Percentiles rank a stretch among this genome's conserved stretches.
Conservation (phyloP, 2,888 invertebrate genomes). For the Pristionchus fissidentatus region DNA sequence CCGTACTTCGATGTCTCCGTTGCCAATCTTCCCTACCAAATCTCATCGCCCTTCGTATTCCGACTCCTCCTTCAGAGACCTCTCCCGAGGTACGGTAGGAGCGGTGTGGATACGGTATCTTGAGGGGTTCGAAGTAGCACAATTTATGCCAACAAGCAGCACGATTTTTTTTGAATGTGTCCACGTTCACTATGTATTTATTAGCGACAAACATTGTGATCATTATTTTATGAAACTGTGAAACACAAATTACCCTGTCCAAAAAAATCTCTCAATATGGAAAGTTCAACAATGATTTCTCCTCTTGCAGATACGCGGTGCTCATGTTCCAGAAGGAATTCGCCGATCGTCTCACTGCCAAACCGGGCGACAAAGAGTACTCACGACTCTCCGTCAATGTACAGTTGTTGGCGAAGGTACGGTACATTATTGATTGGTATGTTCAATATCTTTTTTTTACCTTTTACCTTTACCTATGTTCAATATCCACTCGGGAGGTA, state of each 20-base stretch:
- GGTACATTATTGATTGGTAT: no score
- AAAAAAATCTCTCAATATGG: not conserved
- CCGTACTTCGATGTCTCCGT: conserved; percentile 98
- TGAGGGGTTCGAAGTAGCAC: not conserved
- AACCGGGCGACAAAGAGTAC: conserved; percentile 96
- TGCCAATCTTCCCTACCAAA: conserved; percentile 96
- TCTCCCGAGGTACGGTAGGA: conserved; percentile 71
- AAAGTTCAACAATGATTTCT: not conserved
- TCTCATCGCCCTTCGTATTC: conserved; percentile 90
- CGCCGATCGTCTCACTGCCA: conserved; percentile 94
- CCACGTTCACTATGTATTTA: no score
- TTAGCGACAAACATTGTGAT: no score
- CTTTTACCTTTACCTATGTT: no score
- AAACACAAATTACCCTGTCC: no score
- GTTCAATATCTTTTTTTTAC: no score
- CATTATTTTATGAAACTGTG: not conserved
- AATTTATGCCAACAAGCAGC: no score
- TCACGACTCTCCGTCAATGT: conserved; percentile 96
- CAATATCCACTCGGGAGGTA: no score
- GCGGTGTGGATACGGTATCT: not conserved
- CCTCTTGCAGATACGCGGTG: conserved; percentile 86
- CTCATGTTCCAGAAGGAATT: conserved; percentile 99
- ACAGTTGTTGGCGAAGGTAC: conserved; percentile 91
- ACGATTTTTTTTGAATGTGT: no score
- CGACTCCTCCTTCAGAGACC: conserved; percentile 88